Percentiles rank a stretch among this genome's conserved stretches.
These are phyloP conservation scores for Chaenodraco wilsoni DNA, from an alignment of 2,797 vertebrate species.

Conservation along the genomic window DNA sequence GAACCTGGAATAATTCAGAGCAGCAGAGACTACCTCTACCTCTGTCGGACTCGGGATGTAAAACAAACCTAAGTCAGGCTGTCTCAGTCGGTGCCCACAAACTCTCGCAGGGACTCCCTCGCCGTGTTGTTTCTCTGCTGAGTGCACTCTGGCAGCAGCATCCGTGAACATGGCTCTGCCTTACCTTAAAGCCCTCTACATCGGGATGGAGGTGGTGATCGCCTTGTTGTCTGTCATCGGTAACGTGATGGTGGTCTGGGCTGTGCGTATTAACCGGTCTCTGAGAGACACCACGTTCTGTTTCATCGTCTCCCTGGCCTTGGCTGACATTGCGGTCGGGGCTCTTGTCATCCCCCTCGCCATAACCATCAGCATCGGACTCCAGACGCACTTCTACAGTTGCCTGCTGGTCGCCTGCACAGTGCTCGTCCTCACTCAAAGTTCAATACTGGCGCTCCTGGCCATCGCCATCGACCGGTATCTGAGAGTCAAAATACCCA, in stretches of 20 bases:
- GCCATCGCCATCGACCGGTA: conserved; percentile 95
- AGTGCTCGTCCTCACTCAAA: conserved; percentile 93
- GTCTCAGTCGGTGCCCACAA: conserved; percentile 40
- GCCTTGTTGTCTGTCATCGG: conserved; percentile 91
- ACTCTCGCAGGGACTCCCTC: conserved; percentile 47
- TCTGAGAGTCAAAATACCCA: conserved; percentile 93
- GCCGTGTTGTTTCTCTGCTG: conserved; percentile 41
- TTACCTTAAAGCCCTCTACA: conserved; percentile 87
- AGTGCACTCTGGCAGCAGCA: conserved; percentile 43
- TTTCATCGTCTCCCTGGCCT: conserved; percentile 93
- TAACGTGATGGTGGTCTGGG: conserved; percentile 95
- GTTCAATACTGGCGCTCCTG: conserved; percentile 94
- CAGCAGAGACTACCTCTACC: conserved; percentile 1
- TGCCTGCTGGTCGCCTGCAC: conserved; percentile 91
- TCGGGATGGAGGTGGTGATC: conserved; percentile 91
- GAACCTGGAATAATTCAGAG: background rate
- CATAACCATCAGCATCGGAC: conserved; percentile 91
- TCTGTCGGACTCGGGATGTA: conserved; percentile 7
- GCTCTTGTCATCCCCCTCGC: conserved; percentile 93
- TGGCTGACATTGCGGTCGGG: conserved; percentile 93
- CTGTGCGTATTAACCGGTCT: conserved; percentile 92
- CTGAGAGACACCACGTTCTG: conserved; percentile 93
- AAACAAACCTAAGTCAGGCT: conserved; percentile 40
- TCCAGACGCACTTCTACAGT: conserved; percentile 90
- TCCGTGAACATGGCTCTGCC: conserved; percentile 78